Percentiles rank a stretch among this genome's conserved stretches.
Conservation (phyloP, 2,113 vertebrate genomes). For the Tichodroma muraria region DNA sequence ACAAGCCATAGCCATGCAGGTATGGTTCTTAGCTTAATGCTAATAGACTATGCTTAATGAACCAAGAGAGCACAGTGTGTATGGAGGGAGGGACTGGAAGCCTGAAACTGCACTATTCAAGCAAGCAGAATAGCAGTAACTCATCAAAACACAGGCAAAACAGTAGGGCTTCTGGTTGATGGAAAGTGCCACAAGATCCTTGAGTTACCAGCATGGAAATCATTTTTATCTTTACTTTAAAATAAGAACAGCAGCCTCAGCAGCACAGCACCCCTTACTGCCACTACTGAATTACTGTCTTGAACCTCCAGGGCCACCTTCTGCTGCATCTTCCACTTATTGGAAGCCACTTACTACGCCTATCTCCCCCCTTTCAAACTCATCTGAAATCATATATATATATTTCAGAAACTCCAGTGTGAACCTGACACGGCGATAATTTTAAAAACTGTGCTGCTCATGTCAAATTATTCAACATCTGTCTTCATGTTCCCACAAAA, state of each 20-base stretch:
- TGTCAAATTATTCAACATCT: slow-evolving; percentile 82
- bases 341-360: neutral
- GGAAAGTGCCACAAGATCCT: neutral
- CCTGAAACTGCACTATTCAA: neutral
- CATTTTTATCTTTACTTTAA: neutral
- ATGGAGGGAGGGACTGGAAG: neutral
- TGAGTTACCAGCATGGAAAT: neutral
- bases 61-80: neutral
- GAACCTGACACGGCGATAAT: slow-evolving; percentile 72
- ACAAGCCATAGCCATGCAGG: neutral
- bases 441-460: slow-evolving; percentile 73
- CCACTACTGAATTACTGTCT: neutral
- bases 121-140: neutral
- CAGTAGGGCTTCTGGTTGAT: neutral
- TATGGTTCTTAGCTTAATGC: neutral
- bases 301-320: neutral
- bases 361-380: neutral
- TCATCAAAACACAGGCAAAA: neutral
- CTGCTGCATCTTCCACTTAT: neutral
- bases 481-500: slow-evolving; percentile 80
- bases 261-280: neutral
- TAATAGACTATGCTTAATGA: neutral
- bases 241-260: neutral
- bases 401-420: neutral
- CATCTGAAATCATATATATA: slow-evolving; percentile 23